Evolutionary conservation across 2,888 invertebrate genomes (phyloP), one percentile per base, ranked within the genome.

Genomic region (Rugalucina vietnamica): DNA sequence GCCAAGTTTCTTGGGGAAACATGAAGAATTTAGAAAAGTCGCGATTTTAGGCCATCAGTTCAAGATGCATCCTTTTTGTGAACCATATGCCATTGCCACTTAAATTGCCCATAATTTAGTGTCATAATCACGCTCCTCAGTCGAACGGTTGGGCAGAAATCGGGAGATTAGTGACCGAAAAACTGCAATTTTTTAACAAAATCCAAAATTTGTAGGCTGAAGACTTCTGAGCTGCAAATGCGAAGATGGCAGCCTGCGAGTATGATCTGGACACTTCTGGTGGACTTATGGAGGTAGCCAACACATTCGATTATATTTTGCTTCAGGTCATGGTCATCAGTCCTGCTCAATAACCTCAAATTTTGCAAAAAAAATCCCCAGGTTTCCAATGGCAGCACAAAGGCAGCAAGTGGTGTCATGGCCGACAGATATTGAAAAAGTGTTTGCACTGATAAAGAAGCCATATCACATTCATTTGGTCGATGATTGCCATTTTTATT

Each of bases 251-350:
- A 81, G 96, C 96, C 90, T 96, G 96, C 83, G 97, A 97, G 90
- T 97, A 97, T 94, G 97, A 97, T 95, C 96, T 97, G 91, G 97
- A 97, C 93, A 96, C 97, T 88, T 97, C 97, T 86, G 97, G 97
- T 88, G 97, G 97, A 88, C 96, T 98, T 86, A 98, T 98, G 98
- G 97, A 97, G 96, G 98, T 98, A 95, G 96, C 97, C 32, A 29
- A 18, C 39, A 21, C 27, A 24, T 36, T 8, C 57, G 54, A 12
- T 32, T 73, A 0, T 39, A 24, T 27, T 24, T 8, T 71, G 8
- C 14, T 37, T 27, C 10, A 27, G 24, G 24, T 36, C 49, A 29
- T n/a, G 0, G 5, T 39, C 21, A 36, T 34, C 27, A 27, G 8
- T 0, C 29, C 8, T 24, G 37, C 27, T 18, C 8, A 39, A 71